Evolutionary conservation across 1,140 invertebrate genomes (phyloP).

Genomic region (Brachionus calyciflorus): DNA sequence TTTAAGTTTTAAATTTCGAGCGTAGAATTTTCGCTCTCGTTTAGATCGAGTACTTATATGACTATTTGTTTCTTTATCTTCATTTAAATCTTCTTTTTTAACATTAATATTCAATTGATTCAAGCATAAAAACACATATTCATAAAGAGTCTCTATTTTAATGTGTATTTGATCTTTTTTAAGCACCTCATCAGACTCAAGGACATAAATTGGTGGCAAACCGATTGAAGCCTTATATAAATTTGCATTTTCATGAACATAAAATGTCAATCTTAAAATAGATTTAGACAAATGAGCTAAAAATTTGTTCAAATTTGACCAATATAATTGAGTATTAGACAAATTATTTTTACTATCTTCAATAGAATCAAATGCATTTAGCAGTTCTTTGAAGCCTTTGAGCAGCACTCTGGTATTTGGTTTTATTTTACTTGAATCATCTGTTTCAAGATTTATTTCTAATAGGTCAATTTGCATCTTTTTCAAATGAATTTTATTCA

Average conservation of each 20-base stretch:
- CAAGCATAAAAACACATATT: conserved; percentile 2
- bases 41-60: background rate
- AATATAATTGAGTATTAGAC: background rate
- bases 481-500: conserved; percentile 38
- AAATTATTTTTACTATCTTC: background rate
- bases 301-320: background rate
- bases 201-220: conserved; percentile 11
- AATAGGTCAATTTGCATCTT: conserved; percentile 49
- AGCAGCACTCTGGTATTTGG: conserved; percentile 5
- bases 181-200: background rate
- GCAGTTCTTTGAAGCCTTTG: conserved; percentile 11
- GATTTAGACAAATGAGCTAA: background rate
- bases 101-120: conserved; percentile 13
- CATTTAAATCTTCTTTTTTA: background rate
- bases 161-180: background rate
- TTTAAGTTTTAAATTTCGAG: background rate
- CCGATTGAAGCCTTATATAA: background rate
- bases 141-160: conserved; percentile 13
- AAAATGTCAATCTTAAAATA: background rate
- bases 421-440: conserved; percentile 23
- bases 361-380: conserved; percentile 5
- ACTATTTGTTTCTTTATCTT: background rate
- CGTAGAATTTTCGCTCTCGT: conserved; percentile 21
- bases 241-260: conserved; percentile 29
- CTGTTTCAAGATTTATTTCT: conserved; percentile 44